Conservation (phyloP, 2,888 invertebrate genomes). For the Caenorhabditis japonica region DNA sequence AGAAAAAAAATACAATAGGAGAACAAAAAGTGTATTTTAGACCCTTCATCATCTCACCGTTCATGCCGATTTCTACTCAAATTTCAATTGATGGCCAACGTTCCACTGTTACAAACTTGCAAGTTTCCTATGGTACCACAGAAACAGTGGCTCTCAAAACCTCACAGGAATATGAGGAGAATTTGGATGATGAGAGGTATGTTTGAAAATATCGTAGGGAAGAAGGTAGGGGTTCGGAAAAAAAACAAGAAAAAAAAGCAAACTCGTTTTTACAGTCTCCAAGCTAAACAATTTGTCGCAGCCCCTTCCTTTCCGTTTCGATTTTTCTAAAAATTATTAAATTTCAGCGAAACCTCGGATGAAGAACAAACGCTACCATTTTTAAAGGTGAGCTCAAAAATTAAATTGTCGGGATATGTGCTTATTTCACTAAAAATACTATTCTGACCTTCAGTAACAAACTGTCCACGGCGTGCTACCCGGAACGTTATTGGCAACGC, state of each 20-base stretch:
- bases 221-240: background rate
- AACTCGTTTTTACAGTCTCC: too few species aligned
- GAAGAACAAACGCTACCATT: constrained; percentile 16
- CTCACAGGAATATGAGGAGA: constrained; percentile 6
- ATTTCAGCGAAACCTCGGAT: constrained; percentile 19
- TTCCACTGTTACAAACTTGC: constrained; percentile 6
- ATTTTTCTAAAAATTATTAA: too few species aligned
- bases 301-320: too few species aligned
- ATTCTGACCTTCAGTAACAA: too few species aligned
- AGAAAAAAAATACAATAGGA: too few species aligned
- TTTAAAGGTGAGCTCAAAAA: background rate
- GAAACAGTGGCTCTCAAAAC: constrained; percentile 8
- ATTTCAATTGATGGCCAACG: constrained; percentile 59
- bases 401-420: too few species aligned
- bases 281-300: too few species aligned
- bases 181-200: constrained; percentile 29
- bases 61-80: constrained; percentile 76
- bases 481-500: too few species aligned
- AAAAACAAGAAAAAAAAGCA: background rate
- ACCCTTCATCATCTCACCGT: constrained; percentile 73
- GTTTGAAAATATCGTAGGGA: too few species aligned
- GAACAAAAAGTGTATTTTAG: constrained; percentile 61
- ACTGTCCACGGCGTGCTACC: too few species aligned
- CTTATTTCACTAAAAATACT: too few species aligned
- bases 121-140: background rate